These are phyloP conservation scores for Cololabis saira DNA, from an alignment of 2,113 vertebrate genomes.

Conservation along the genomic window DNA sequence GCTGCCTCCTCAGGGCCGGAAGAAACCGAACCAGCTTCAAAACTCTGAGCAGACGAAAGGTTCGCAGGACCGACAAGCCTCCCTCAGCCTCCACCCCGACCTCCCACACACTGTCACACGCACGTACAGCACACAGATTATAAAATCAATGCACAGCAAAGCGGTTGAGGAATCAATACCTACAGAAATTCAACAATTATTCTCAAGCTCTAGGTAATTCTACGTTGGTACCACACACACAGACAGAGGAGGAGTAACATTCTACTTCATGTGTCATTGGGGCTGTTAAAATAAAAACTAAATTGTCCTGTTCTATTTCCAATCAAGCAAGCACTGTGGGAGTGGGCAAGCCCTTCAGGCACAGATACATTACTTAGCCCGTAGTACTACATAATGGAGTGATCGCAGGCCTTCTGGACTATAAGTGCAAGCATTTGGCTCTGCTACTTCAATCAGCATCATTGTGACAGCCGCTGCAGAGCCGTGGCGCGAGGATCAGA, in stretches of 20 bases:
- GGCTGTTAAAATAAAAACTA: conserved; percentile 14
- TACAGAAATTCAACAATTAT: background rate
- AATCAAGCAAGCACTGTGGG: conserved; percentile 13
- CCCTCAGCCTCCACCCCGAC: conserved; percentile 92
- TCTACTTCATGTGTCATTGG: conserved; percentile 9
- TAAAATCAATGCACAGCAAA: conserved; percentile 16
- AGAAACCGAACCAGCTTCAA: conserved; percentile 93
- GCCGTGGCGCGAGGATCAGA: background rate
- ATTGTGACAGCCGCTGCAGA: conserved; percentile 27
- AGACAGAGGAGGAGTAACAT: background rate
- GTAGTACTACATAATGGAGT: conserved; percentile 63
- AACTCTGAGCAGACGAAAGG: conserved; percentile 91
- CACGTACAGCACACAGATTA: conserved; percentile 1
- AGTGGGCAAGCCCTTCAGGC: conserved; percentile 43
- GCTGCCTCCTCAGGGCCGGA: conserved; percentile 90
- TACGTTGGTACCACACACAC: background rate
- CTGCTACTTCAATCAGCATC: conserved; percentile 16
- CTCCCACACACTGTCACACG: conserved; percentile 90
- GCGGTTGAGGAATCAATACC: conserved; percentile 5
- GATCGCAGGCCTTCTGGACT: conserved; percentile 33
- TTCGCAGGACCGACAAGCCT: conserved; percentile 89
- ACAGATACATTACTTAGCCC: conserved; percentile 65
- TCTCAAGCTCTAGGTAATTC: conserved; percentile 5
- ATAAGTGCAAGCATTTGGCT: conserved; percentile 31
- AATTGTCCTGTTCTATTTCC: conserved; percentile 34